Percentiles rank a stretch among this genome's conserved stretches.
Conservation (phyloP, 2,888 invertebrate species). For the Ichneumoninae sp. region DNA sequence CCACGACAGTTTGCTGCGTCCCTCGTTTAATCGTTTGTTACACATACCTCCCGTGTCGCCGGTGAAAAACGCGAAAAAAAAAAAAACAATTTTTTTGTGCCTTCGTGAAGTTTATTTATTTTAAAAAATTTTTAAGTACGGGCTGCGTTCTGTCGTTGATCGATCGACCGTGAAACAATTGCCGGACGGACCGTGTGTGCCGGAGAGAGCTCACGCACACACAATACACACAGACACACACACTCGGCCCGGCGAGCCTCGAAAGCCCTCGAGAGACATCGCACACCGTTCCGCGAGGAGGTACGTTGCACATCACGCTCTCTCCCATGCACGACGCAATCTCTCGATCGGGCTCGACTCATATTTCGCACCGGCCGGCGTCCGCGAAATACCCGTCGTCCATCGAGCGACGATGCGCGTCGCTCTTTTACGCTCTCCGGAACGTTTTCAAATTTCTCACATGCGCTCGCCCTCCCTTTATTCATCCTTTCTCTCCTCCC, state of each 20-base stretch:
- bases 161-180: neutral
- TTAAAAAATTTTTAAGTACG: neutral
- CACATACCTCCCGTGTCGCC: neutral
- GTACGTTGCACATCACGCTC: constrained; percentile 43
- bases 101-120: neutral
- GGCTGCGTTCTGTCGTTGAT: constrained; percentile 26
- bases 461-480: constrained; percentile 14
- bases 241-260: constrained; percentile 37
- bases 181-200: neutral
- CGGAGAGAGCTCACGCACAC: neutral
- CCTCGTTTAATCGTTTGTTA: constrained; percentile 40
- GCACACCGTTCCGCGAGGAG: constrained; percentile 41
- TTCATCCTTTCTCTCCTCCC: neutral
- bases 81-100: neutral
- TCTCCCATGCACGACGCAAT: constrained; percentile 13
- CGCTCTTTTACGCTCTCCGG: constrained; percentile 13
- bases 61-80: constrained; percentile 1
- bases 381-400: neutral
- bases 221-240: constrained; percentile 18
- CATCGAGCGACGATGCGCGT: neutral
- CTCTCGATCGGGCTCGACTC: neutral
- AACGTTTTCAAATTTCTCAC: constrained; percentile 52
- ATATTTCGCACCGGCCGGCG: constrained; percentile 39
- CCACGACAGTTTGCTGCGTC: constrained; percentile 56
- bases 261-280: neutral